Conservation (phyloP, 2,888 invertebrate species). For the Nomada fabriciana region DNA sequence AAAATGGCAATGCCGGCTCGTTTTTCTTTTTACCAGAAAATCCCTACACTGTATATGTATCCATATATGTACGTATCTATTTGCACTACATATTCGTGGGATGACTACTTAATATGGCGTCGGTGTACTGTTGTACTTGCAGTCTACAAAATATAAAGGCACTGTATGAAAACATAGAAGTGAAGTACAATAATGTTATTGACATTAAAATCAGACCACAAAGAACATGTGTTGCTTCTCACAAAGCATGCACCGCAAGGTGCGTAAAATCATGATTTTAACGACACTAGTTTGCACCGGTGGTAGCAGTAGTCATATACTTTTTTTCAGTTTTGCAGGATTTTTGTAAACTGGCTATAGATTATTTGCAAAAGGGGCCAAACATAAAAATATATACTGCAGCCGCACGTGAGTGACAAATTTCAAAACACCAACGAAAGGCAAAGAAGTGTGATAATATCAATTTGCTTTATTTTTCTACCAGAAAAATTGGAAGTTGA, state of each 20-base stretch:
- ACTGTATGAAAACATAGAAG: too few relatives aligned
- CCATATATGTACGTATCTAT: too few relatives aligned
- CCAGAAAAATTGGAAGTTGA: slow-evolving; percentile 88
- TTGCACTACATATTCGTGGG: too few relatives aligned
- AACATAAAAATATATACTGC: slow-evolving; percentile 87
- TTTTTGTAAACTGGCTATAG: slow-evolving; percentile 89
- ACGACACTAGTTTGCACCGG: slow-evolving; percentile 73
- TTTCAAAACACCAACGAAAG: background rate
- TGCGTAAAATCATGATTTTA: slow-evolving; percentile 64
- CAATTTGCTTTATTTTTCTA: slow-evolving; percentile 6
- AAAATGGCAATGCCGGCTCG: too few relatives aligned
- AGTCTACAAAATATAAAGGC: too few relatives aligned
- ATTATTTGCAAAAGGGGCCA: slow-evolving; percentile 88
- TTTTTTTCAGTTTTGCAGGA: slow-evolving; percentile 87
- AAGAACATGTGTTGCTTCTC: slow-evolving; percentile 86
- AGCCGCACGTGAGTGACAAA: slow-evolving; percentile 86
- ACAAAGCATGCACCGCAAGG: slow-evolving; percentile 85
- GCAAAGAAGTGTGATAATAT: background rate
- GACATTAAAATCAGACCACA: slow-evolving; percentile 86
- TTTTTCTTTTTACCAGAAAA: too few relatives aligned
- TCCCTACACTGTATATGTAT: too few relatives aligned
- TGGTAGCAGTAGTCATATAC: slow-evolving; percentile 67
- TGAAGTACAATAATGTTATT: slow-evolving; percentile 63
- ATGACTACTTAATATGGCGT: too few relatives aligned
- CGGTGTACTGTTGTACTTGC: too few relatives aligned